Percentiles rank a stretch among this genome's conserved stretches.
Conservation (phyloP, 2,797 vertebrate species). For the Aphelocoma californica region DNA sequence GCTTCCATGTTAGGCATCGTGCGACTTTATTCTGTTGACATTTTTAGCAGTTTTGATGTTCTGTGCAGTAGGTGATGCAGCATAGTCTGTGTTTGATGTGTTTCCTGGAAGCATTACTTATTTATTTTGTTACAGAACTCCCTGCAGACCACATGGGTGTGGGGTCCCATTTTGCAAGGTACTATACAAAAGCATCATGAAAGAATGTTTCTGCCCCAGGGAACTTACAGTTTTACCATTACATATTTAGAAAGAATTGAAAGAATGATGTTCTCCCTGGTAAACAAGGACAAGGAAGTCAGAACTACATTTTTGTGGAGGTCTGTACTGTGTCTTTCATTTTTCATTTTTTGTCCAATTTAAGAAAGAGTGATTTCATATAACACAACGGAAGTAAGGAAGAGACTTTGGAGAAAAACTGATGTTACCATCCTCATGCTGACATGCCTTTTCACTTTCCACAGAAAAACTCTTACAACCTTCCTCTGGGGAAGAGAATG, state of each 20-base stretch:
- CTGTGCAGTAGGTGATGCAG: neutral
- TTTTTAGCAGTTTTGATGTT: neutral
- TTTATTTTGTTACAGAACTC: neutral
- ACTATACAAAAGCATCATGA: neutral
- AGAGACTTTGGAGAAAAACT: neutral
- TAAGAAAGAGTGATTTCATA: neutral
- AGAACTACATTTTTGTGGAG: neutral
- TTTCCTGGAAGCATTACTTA: slow-evolving; percentile 27
- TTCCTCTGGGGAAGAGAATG: neutral
- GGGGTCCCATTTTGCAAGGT: neutral
- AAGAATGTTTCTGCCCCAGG: neutral
- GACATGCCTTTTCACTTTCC: neutral
- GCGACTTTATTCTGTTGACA: neutral
- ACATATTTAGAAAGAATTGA: neutral
- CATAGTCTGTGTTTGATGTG: neutral
- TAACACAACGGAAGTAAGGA: neutral
- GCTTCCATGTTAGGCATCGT: neutral
- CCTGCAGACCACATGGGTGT: neutral
- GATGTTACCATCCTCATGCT: neutral
- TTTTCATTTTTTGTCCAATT: neutral
- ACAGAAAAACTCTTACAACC: neutral
- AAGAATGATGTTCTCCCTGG: neutral
- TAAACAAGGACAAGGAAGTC: neutral
- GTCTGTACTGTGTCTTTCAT: neutral
- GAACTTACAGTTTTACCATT: neutral